Percentiles rank a stretch among this genome's conserved stretches.
phyloP scores from a whole-genome alignment of 2,888 invertebrate genomes.

The Brachyopa scutellaris region DNA sequence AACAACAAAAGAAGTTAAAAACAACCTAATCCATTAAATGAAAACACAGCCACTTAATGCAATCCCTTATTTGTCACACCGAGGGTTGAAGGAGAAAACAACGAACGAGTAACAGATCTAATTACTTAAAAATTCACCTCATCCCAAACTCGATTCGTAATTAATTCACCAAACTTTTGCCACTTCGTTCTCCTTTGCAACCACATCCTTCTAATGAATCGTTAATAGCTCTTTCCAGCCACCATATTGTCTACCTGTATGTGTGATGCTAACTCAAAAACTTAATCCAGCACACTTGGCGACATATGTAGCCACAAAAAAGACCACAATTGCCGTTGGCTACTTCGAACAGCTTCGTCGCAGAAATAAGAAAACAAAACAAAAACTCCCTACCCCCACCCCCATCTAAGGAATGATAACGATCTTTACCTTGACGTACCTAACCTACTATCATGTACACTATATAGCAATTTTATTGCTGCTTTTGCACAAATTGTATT shows the following conservation, averaged over 20 bases:
- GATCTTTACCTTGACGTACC: constrained; percentile 29
- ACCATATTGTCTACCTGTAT: constrained; percentile 19
- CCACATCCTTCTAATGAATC: constrained; percentile 47
- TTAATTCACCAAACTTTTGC: constrained; percentile 51
- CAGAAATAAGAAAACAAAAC: background rate
- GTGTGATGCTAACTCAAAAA: constrained; percentile 36
- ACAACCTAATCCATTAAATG: constrained; percentile 26
- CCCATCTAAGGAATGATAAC: constrained; percentile 45
- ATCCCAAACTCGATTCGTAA: constrained; percentile 38
- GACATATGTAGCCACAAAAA: constrained; percentile 44
- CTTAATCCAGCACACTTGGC: constrained; percentile 61
- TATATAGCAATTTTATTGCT: constrained; percentile 15
- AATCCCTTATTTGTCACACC: constrained; percentile 18
- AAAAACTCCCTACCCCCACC: too few relatives aligned
- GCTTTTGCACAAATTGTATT: constrained; percentile 53
- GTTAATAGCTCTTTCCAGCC: constrained; percentile 41
- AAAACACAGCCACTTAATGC: constrained; percentile 15
- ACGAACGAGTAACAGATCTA: constrained; percentile 12
- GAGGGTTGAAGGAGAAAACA: background rate
- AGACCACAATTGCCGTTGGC: constrained; percentile 33
- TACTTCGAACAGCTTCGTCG: constrained; percentile 5
- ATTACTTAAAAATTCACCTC: constrained; percentile 53
- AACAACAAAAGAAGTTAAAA: too few relatives aligned
- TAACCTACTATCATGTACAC: constrained; percentile 5
- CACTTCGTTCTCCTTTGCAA: constrained; percentile 12